Base-by-base conservation (phyloP, 2,113 vertebrate species). In the Rousettus leschenaultii region DNA sequence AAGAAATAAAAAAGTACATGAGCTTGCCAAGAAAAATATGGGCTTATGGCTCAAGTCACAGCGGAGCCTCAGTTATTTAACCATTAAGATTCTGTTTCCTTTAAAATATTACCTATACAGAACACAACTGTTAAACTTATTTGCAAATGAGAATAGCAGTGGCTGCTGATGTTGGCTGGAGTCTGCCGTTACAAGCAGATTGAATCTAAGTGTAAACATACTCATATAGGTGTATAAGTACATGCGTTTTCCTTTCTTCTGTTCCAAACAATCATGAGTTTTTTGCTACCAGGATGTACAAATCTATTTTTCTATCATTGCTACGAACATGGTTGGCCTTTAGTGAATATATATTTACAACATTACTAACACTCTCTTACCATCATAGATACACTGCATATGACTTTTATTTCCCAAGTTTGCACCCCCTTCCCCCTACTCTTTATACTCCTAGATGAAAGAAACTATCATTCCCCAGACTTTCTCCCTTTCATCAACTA, bases 81-180 rank as follows among this genome's bases (percentile, higher is more conserved):
- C 22, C 24, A 92, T 73, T 93, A 93, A 74, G 70, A 92, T 57
- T 95, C 53, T 77, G 28, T 75, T 96, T 79, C 85, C 84, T 95
- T 91, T 68, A 92, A 63, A 68, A 73, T 82, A 95, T 93, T 45
- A 53, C 9, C 55, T 86, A 45, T 15, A 59, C 19, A 65, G 70
- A 86, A 91, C 65, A 83, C 7, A 71, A 75, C 2, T 21, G 21
- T 65, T 86, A 89, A 21, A 48, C 14, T 59, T 92, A 70, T 63
- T 95, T 74, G 78, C 43, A 53, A 89, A 33, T 78, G 63, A 79
- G 68, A 92, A 2, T 55, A 74, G 53, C 26, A 43, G 2, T 33
- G 30, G 38, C 33, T 92, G 74, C 38, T 82, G 28, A 66, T 89
- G 55, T 83, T 82, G 74, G 61, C 73, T 70, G 82, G 55, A 75